Evolutionary conservation across 2,113 vertebrate genomes (phyloP), one percentile per base, ranked within the genome.

Genomic region (Muscicapa adusta): DNA sequence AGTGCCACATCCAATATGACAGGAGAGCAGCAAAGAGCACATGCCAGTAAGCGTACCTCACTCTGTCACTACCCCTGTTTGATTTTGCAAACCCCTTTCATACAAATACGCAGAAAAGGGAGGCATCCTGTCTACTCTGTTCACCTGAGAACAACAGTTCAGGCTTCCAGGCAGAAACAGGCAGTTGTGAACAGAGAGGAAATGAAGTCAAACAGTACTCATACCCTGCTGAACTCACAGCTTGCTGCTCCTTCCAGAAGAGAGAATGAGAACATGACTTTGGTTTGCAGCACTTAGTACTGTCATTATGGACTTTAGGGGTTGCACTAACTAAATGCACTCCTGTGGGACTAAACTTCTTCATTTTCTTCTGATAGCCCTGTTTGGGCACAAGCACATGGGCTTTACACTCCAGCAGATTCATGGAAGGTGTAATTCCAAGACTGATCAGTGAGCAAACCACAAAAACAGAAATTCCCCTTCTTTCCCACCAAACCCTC

Each of bases 1-100:
- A 79, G 22, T 12, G 45, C 45, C 66, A 84, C 38, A n/a, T 56
- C 10, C 36, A 78, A 18, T 19, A n/a, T 0, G 4, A 80, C n/a
- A 42, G 10, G 18, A n/a, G 25, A 66, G 20, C 65, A n/a, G 11
- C 43, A 56, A 56, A 40, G 43, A 81, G n/a, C 65, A 72, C 0
- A 0, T 0, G 2, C 57, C 72, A 65, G 8, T 17, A 43, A 80
- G 28, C 6, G 43, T 45, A n/a, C 7, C 31, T 38, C 0, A 0
- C 14, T 74, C 54, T 42, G 40, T 34, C 13, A 16, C 34, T 83
- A 26, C 7, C 3, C 4, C 70, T 79, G 9, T 23, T 40, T 53
- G 45, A 65, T 61, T 89, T 78, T 74, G 22, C 24, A 60, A n/a
- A 74, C 7, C 23, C 23, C 33, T 77, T 80, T 42, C 45, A 74